Conservation (phyloP, 2,888 invertebrate species). For the Capitulum mitella region DNA sequence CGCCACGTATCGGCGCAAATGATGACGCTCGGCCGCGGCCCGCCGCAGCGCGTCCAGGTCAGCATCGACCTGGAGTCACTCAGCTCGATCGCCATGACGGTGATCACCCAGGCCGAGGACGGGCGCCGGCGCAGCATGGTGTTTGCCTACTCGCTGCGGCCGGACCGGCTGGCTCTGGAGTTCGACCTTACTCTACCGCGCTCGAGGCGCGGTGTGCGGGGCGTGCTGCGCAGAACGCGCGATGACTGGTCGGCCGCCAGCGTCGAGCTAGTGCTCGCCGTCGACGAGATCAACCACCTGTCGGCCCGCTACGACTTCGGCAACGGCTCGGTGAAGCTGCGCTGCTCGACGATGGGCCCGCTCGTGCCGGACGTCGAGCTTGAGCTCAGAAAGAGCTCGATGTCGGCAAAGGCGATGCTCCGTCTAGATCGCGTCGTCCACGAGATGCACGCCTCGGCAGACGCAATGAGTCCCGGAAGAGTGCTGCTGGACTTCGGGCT, state of each 20-base stretch:
- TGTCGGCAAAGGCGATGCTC: background rate
- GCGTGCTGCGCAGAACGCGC: background rate
- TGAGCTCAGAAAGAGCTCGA: background rate
- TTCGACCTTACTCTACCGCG: background rate
- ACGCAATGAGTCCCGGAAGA: background rate
- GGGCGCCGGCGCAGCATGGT: background rate
- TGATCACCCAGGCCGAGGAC: background rate
- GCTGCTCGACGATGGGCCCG: background rate
- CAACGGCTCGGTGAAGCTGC: background rate
- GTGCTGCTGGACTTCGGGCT: background rate
- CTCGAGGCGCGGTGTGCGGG: background rate
- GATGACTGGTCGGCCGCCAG: background rate
- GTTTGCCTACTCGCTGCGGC: background rate
- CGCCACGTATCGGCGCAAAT: background rate
- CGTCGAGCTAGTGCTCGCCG: background rate
- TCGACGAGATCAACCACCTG: background rate
- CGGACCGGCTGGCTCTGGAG: background rate
- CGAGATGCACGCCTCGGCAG: background rate
- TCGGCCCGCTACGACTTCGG: background rate
- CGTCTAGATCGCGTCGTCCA: background rate
- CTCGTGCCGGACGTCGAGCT: background rate
- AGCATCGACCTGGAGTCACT: slow-evolving; percentile 12
- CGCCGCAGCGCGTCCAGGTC: slow-evolving; percentile 12
- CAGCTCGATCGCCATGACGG: slow-evolving; percentile 1
- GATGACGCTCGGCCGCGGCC: background rate